Evolutionary conservation across 2,888 invertebrate species (phyloP).

Genomic region (Maniola hyperantus): DNA sequence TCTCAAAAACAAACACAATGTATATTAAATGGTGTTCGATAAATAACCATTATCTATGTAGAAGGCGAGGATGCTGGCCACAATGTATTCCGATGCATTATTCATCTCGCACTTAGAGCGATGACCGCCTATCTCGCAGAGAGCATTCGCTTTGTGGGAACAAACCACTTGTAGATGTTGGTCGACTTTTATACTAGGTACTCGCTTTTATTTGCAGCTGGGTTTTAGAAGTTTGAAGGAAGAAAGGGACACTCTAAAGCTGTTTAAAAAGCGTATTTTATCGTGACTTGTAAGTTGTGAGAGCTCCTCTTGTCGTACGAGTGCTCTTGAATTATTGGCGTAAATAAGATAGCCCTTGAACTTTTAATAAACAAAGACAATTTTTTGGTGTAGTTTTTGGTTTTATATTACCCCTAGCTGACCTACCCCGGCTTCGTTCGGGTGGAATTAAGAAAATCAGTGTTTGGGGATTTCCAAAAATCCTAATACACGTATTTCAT

Average conservation of each 20-base stretch:
- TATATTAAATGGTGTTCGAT: constrained; percentile 49
- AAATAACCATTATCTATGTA: constrained; percentile 56
- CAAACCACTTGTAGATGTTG: constrained; percentile 18
- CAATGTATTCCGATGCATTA: constrained; percentile 63
- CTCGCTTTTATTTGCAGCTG: constrained; percentile 1
- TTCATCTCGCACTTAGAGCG: constrained; percentile 61
- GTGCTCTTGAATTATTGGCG: no score
- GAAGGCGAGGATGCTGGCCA: constrained; percentile 27
- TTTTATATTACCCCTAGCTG: no score
- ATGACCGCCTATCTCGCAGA: constrained; percentile 50
- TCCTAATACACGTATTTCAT: no score
- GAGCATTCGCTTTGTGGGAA: constrained; percentile 32
- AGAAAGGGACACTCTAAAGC: not conserved
- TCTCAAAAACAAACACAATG: constrained; percentile 32
- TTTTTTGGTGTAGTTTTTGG: no score
- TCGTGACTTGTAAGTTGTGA: not conserved
- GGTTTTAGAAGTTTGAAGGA: not conserved
- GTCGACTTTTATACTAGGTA: constrained; percentile 1
- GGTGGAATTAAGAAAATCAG: no score
- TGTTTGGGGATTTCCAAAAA: no score
- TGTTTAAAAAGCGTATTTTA: not conserved
- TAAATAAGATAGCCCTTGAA: no score
- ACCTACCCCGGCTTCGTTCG: no score
- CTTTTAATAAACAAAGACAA: no score
- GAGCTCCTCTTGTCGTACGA: no score